Evolutionary conservation across 2,113 vertebrate species (phyloP).

Genomic region (Chaetura pelagica): DNA sequence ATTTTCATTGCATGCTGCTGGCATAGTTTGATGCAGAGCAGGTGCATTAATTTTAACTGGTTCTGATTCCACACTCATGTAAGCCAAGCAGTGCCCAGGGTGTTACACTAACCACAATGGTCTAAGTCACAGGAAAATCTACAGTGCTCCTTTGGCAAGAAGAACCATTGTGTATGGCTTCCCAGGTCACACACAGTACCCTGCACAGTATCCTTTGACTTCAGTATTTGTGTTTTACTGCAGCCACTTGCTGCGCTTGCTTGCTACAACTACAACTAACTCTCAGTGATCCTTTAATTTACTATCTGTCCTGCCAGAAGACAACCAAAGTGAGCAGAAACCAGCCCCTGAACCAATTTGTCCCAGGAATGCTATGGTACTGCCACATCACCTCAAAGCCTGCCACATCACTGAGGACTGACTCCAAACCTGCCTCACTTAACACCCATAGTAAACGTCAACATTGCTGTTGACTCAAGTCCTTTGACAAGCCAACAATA

Average conservation of each 20-base stretch:
- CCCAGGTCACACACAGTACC: not conserved
- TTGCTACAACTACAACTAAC: not conserved
- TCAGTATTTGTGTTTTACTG: not conserved
- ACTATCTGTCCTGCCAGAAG: not conserved
- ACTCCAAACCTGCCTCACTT: not conserved
- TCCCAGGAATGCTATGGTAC: not conserved
- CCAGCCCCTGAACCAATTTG: not conserved
- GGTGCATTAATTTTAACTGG: not conserved
- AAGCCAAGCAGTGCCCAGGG: not conserved
- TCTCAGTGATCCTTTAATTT: not conserved
- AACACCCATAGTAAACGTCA: not conserved
- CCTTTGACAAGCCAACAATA: not conserved
- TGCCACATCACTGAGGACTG: not conserved
- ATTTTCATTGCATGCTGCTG: conserved; percentile 25
- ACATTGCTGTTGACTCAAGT: not conserved
- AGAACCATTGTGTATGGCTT: not conserved
- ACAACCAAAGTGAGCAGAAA: not conserved
- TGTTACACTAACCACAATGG: rapidly evolving
- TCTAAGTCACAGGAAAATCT: not conserved
- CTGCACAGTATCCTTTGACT: not conserved
- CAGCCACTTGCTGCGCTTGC: not conserved
- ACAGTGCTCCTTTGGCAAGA: not conserved
- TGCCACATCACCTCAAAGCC: not conserved
- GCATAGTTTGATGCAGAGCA: not conserved
- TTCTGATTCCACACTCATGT: not conserved